Conservation (phyloP, 2,113 vertebrate genomes). For the Ivindomyrus marchei region DNA sequence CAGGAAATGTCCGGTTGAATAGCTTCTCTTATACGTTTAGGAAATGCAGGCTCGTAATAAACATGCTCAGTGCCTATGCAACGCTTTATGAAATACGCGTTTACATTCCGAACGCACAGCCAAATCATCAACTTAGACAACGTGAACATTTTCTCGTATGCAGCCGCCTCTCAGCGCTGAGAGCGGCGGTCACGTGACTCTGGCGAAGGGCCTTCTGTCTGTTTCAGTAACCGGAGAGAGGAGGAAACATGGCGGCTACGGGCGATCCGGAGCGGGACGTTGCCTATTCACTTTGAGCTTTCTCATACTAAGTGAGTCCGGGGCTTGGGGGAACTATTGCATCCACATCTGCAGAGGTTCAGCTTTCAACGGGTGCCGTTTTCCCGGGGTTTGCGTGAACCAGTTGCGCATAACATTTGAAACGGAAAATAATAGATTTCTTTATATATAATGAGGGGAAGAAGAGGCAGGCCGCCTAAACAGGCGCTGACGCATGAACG, state of each 20-base stretch:
- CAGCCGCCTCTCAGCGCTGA: neutral
- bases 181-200: conserved; percentile 69
- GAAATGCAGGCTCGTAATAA: neutral
- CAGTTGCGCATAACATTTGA: conserved; percentile 48
- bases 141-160: neutral
- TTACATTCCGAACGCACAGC: neutral
- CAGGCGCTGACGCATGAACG: conserved; percentile 70
- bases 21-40: neutral
- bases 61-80: neutral
- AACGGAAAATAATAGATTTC: conserved; percentile 54
- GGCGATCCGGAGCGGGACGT: conserved; percentile 81
- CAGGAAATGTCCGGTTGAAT: neutral
- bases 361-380: conserved; percentile 32
- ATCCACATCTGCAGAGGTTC: conserved; percentile 27
- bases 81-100: neutral
- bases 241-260: conserved; percentile 86
- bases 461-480: conserved; percentile 91
- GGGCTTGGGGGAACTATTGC: conserved; percentile 46
- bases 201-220: conserved; percentile 75
- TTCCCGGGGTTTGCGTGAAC: conserved; percentile 42
- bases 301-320: conserved; percentile 57
- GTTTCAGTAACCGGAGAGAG: conserved; percentile 77
- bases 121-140: neutral
- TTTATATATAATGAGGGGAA: conserved; percentile 74
- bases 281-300: conserved; percentile 77